Conservation (phyloP, 2,113 vertebrate species). For the Accipiter virgatus region DNA sequence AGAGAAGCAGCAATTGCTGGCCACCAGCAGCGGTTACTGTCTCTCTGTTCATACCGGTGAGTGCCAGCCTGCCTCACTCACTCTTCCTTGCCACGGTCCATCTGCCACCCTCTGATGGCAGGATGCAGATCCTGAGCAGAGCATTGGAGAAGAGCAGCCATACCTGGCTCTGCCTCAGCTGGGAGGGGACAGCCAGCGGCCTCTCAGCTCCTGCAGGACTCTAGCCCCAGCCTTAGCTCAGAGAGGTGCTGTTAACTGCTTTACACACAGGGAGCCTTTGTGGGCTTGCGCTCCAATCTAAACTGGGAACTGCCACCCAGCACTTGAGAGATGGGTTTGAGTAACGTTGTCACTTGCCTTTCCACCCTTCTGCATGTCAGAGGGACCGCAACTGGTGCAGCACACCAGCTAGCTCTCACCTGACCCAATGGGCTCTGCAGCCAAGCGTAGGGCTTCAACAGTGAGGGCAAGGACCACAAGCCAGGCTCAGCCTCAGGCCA, state of each 20-base stretch:
- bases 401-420: background rate
- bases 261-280: background rate
- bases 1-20: background rate
- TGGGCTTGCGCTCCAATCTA: background rate
- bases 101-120: background rate
- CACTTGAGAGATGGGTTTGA: background rate
- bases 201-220: background rate
- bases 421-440: background rate
- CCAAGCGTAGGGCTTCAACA: background rate
- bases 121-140: background rate
- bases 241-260: background rate
- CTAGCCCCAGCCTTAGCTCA: background rate
- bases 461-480: background rate
- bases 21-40: background rate
- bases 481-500: background rate
- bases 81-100: background rate
- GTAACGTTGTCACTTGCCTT: background rate
- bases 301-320: background rate
- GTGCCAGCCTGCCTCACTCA: background rate
- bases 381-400: background rate
- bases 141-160: background rate
- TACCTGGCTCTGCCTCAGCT: no score
- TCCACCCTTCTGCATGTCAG: background rate
- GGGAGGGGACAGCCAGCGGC: background rate
- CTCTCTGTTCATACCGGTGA: background rate